These are phyloP conservation scores for Leptopilina drosophilae DNA, from an alignment of 2,888 invertebrate genomes.

Conservation along the genomic window DNA sequence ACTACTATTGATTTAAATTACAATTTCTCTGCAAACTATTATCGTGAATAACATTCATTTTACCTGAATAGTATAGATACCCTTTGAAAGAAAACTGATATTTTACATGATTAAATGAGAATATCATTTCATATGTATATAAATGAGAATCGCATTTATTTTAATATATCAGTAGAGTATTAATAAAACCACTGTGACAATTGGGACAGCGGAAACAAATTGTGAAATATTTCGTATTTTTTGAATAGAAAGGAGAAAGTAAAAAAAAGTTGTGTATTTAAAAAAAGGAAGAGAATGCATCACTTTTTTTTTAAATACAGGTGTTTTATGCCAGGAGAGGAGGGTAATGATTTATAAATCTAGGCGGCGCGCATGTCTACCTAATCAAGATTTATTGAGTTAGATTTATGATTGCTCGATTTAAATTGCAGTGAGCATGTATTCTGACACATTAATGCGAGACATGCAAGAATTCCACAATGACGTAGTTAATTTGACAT, in stretches of 20 bases:
- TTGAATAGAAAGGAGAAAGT: too few relatives aligned
- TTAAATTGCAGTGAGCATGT: slow-evolving; percentile 31
- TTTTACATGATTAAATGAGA: background rate
- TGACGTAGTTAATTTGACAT: slow-evolving; percentile 18
- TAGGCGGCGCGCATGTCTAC: slow-evolving; percentile 2
- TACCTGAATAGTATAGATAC: too few relatives aligned
- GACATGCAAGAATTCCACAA: slow-evolving; percentile 20
- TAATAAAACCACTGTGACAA: background rate
- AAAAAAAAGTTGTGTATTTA: background rate
- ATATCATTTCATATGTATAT: background rate
- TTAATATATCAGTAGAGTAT: background rate
- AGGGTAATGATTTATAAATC: slow-evolving; percentile 28
- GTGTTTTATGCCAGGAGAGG: background rate
- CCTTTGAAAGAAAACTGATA: too few relatives aligned
- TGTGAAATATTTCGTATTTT: slow-evolving; percentile 25
- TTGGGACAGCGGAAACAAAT: background rate
- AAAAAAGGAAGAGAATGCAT: slow-evolving; percentile 20
- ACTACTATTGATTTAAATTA: too few relatives aligned
- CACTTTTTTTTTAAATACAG: background rate
- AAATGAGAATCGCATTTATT: background rate
- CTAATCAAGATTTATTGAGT: slow-evolving; percentile 34
- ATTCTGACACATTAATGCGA: slow-evolving; percentile 24
- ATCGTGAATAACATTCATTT: too few relatives aligned
- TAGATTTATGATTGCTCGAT: slow-evolving; percentile 33
- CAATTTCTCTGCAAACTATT: too few relatives aligned